Conservation (phyloP, 1,140 invertebrate genomes). For the Papilio machaon region DNA sequence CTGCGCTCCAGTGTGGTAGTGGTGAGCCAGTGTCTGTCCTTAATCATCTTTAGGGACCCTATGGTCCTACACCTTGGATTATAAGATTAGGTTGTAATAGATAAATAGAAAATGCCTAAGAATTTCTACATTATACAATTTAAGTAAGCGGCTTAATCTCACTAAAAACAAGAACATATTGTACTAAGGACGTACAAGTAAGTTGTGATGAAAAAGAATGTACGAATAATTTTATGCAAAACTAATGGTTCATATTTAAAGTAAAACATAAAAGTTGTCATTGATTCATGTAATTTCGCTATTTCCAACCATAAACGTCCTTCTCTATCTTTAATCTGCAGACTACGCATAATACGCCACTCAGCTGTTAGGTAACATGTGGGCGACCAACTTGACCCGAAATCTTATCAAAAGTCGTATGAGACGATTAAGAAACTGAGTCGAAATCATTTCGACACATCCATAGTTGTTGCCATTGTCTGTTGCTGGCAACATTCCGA, state of each 20-base stretch:
- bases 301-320: neutral
- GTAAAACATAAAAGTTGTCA: neutral
- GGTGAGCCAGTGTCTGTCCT: no score
- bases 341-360: neutral
- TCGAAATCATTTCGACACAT: constrained; percentile 29
- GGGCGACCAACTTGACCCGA: constrained; percentile 30
- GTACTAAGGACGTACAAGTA: no score
- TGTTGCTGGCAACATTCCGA: neutral
- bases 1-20: no score
- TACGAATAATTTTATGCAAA: no score
- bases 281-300: neutral
- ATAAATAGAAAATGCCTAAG: no score
- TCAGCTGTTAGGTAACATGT: constrained; percentile 25
- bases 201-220: no score
- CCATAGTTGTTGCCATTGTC: constrained; percentile 18
- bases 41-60: no score
- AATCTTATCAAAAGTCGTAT: constrained; percentile 35
- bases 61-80: no score
- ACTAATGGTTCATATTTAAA: neutral
- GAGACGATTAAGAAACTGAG: constrained; percentile 28
- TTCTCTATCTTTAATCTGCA: neutral
- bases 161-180: no score
- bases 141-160: no score
- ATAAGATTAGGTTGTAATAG: no score
- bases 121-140: no score